phyloP scores from a whole-genome alignment of 2,888 invertebrate species.

The Tetramorium bicarinatum region DNA sequence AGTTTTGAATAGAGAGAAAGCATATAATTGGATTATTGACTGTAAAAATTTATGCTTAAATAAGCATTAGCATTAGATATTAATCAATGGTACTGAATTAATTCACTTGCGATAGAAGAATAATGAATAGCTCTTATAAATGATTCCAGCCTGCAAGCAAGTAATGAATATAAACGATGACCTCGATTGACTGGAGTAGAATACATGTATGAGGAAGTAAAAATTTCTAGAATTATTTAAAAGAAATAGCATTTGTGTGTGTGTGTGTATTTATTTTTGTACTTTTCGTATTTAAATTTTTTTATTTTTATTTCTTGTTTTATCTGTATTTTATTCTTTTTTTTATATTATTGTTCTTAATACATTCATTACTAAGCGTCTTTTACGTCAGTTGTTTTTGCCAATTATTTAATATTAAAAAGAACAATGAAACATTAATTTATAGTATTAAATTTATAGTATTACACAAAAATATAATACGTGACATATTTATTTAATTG shows the following conservation, averaged over 20 bases:
- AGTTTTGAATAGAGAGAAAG: not conserved
- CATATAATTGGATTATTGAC: not conserved
- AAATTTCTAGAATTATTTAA: not conserved
- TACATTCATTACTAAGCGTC: no score
- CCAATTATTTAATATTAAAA: no score
- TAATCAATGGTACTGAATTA: conserved; percentile 73
- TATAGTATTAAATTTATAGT: no score
- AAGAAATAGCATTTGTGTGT: not conserved
- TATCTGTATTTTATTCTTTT: not conserved
- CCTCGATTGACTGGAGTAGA: conserved; percentile 60
- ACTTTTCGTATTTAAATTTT: no score
- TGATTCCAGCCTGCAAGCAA: conserved; percentile 63
- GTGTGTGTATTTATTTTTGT: not conserved
- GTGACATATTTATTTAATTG: no score
- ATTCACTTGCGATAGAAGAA: conserved; percentile 67
- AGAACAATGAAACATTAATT: no score
- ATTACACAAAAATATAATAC: no score
- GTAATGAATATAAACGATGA: conserved; percentile 66
- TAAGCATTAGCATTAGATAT: conserved; percentile 9
- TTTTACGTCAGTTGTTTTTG: no score
- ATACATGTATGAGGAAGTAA: not conserved
- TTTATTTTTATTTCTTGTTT: not conserved
- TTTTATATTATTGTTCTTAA: not conserved
- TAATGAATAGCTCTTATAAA: conserved; percentile 57
- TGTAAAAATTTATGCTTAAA: conserved; percentile 24